Evolutionary conservation across 1,140 invertebrate species (phyloP).

Genomic region (Zophobas morio): DNA sequence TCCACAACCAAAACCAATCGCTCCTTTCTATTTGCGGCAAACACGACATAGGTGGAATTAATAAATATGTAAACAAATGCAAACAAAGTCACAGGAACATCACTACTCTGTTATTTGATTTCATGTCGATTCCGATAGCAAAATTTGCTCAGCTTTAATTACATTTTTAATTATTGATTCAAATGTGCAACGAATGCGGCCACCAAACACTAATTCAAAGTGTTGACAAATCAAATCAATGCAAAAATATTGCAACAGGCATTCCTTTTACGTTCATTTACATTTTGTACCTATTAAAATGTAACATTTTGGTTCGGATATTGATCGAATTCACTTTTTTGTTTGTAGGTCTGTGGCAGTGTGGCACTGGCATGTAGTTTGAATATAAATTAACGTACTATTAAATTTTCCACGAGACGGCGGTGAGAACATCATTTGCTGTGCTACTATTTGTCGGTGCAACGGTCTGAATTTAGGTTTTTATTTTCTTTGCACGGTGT

Average conservation of each 20-base stretch:
- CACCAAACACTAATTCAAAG: slow-evolving; percentile 7
- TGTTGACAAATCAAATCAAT: slow-evolving; percentile 26
- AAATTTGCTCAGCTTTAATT: slow-evolving; percentile 1
- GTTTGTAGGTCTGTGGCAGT: slow-evolving; percentile 20
- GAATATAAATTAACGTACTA: slow-evolving; percentile 37
- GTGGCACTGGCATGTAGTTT: slow-evolving; percentile 31
- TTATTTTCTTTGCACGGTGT: no score
- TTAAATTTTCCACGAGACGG: slow-evolving; percentile 16
- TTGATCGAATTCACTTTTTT: slow-evolving; percentile 36
- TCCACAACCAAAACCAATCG: no score
- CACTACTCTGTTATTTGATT: neutral
- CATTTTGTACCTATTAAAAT: slow-evolving; percentile 41
- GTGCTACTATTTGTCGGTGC: neutral
- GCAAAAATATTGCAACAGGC: slow-evolving; percentile 32
- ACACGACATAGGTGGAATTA: no score
- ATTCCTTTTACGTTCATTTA: slow-evolving; percentile 21
- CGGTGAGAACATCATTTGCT: slow-evolving; percentile 4
- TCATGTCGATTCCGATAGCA: slow-evolving; percentile 2
- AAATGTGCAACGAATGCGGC: neutral
- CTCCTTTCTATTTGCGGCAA: no score
- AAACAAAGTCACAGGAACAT: no score
- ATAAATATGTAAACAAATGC: no score
- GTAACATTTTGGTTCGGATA: slow-evolving; percentile 30
- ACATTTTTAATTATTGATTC: slow-evolving; percentile 25
- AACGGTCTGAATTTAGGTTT: no score